Conservation (phyloP, 2,888 invertebrate species). For the Troides oblongomaculatus region DNA sequence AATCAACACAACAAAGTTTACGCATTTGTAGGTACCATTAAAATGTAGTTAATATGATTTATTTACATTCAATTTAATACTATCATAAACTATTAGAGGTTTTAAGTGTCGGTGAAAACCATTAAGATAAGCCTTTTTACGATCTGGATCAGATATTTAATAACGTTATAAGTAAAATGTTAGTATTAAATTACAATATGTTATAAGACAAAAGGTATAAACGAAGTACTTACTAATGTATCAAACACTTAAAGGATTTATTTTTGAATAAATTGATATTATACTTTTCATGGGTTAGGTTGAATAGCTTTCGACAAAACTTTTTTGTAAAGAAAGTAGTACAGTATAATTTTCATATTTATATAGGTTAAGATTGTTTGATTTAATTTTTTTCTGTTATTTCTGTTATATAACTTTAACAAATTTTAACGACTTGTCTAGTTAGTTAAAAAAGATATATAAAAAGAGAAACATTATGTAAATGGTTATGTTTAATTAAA, state of each 20-base stretch:
- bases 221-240: too few relatives aligned
- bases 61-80: not conserved
- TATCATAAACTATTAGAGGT: not conserved
- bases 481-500: too few relatives aligned
- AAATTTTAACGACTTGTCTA: too few relatives aligned
- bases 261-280: too few relatives aligned
- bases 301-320: not conserved
- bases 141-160: not conserved
- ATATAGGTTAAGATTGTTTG: not conserved
- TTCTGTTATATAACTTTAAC: not conserved
- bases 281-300: too few relatives aligned
- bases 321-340: not conserved
- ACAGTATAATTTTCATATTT: not conserved
- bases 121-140: not conserved
- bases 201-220: not conserved
- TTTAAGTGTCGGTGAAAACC: not conserved
- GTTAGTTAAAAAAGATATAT: too few relatives aligned
- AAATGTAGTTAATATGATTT: slow-evolving; percentile 1
- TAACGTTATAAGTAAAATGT: not conserved
- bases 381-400: not conserved
- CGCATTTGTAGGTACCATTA: not conserved
- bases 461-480: too few relatives aligned
- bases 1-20: not conserved
- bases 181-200: not conserved
- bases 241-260: too few relatives aligned